Evolutionary conservation across 2,888 invertebrate species (phyloP), one percentile per base, ranked within the genome.

Genomic region (Trimorus sp.): DNA sequence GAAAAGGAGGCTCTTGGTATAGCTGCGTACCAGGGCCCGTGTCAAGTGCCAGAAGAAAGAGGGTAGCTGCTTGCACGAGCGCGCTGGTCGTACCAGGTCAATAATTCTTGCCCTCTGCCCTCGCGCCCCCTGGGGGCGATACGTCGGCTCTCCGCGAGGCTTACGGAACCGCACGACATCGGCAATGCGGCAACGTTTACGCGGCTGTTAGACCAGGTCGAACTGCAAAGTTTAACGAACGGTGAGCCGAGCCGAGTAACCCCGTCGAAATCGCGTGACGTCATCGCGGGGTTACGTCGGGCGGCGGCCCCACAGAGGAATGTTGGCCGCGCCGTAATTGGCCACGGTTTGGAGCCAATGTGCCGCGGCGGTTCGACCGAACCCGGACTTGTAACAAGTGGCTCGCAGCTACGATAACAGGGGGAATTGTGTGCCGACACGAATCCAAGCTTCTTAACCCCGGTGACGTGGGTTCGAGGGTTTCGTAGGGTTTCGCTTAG

Each of bases 101-200:
- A 90, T 90, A 90, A 89, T 89, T 89, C 89, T 88, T 89, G 87
- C 84, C 89, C 87, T 89, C 86, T 86, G 84, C 79, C 84, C 77
- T 1, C n/a, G 6, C 62, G 37, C 26, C 51, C 38, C 15, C 71
- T 56, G n/a, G 60, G 53, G 26, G 16, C 51, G 48, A 51, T 49
- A 26, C 15, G 63, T 51, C 26, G 68, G 58, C 63, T 74, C 58
- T 62, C 60, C 58, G 69, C 49, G 63, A 75, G 70, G 69, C 56
- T 75, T 70, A 65, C 66, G 54, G 79, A 81, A 85, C 75, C 85
- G 85, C 88, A 88, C 88, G 88, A 89, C 87, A 89, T 87, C 89
- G 84, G 89, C 89, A 89, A 87, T 89, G 89, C 89, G 89, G 89
- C 87, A 89, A 79, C 86, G 83, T 82, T 85, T 82, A 77, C 81